These are phyloP conservation scores for Pseudopleuronectes americanus DNA, from an alignment of 2,797 vertebrate species.

Conservation along the genomic window DNA sequence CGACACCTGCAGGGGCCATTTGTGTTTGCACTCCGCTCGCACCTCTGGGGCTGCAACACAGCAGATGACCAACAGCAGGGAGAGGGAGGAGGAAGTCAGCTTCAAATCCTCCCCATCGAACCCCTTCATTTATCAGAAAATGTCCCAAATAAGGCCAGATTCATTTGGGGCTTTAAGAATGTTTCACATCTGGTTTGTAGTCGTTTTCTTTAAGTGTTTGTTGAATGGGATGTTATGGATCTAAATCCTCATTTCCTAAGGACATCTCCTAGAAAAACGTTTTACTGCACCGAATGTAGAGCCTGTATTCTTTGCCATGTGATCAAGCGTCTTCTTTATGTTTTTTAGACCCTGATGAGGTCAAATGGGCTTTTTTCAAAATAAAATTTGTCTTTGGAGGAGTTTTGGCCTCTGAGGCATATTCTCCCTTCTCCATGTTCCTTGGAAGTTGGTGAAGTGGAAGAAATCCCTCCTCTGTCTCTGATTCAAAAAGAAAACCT, in stretches of 20 bases:
- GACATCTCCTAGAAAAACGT: background rate
- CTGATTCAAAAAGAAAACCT: background rate
- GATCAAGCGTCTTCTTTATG: too few species aligned
- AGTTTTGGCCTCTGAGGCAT: background rate
- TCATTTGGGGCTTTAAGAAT: too few species aligned
- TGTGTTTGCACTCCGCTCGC: conserved; percentile 70
- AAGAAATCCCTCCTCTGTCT: background rate
- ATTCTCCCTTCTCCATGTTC: background rate
- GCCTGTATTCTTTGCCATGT: too few species aligned
- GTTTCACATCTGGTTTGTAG: too few species aligned
- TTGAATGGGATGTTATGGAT: too few species aligned
- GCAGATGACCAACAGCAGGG: conserved; percentile 40
- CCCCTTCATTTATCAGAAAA: background rate
- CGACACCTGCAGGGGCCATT: conserved; percentile 80
- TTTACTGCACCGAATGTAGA: background rate
- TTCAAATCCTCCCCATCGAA: background rate
- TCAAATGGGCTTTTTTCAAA: too few species aligned
- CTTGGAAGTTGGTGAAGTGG: background rate
- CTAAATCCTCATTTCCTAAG: too few species aligned
- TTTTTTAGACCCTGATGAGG: background rate
- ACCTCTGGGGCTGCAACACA: conserved; percentile 53
- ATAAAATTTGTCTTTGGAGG: too few species aligned
- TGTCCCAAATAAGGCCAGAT: too few species aligned
- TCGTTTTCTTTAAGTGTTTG: too few species aligned
- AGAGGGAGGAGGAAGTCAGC: background rate